Percentiles rank a stretch among this genome's conserved stretches.
Conservation (phyloP, 2,888 invertebrate genomes). For the Athalia circularis region DNA sequence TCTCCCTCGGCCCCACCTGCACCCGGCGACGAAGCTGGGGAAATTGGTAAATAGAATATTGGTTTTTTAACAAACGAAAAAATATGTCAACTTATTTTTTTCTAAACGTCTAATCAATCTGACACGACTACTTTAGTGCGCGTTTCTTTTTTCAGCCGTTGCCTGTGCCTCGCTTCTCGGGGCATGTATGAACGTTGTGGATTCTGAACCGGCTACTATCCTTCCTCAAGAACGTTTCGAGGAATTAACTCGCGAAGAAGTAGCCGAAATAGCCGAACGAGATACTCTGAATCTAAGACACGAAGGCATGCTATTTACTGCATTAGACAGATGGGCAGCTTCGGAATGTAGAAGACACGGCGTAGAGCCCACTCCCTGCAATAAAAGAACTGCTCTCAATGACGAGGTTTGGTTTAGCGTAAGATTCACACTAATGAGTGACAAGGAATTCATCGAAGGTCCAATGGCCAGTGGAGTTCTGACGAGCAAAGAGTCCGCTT, state of each 20-base stretch:
- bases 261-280: conserved; percentile 80
- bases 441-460: conserved; percentile 79
- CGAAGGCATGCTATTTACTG: conserved; percentile 80
- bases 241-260: conserved; percentile 80
- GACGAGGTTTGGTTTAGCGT: conserved; percentile 77
- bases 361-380: conserved; percentile 75
- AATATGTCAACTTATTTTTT: neutral
- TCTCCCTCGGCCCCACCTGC: conserved; percentile 76
- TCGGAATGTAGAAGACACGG: conserved; percentile 77
- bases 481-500: conserved; percentile 75
- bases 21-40: conserved; percentile 62
- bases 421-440: conserved; percentile 81
- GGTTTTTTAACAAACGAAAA: neutral
- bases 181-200: conserved; percentile 81
- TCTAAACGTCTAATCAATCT: neutral
- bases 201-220: conserved; percentile 77
- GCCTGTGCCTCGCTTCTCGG: conserved; percentile 80
- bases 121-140: neutral
- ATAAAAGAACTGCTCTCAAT: conserved; percentile 75
- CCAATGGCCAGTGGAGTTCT: conserved; percentile 77
- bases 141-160: conserved; percentile 55
- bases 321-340: conserved; percentile 79
- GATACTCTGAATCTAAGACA: conserved; percentile 81
- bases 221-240: conserved; percentile 77
- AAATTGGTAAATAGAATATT: conserved; percentile 65